These are phyloP conservation scores for Hapalemur alaotrensis DNA, from an alignment of 2,797 vertebrate genomes.

Conservation along the genomic window DNA sequence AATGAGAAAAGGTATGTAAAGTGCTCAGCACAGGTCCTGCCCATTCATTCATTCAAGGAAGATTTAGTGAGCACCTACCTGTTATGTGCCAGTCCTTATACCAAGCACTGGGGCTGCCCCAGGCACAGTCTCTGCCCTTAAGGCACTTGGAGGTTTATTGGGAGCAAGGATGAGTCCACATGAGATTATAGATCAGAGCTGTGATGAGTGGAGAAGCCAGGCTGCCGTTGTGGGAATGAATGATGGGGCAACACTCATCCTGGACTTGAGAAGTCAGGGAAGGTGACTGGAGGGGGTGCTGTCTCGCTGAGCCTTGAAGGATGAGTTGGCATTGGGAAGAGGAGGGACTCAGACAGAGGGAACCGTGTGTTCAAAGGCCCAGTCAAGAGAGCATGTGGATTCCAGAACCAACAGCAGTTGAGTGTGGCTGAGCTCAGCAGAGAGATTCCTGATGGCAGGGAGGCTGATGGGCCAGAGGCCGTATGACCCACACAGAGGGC, in stretches of 20 bases:
- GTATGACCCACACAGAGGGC: neutral
- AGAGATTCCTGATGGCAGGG: neutral
- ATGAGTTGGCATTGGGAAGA: neutral
- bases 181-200: neutral
- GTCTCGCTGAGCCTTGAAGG: neutral
- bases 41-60: neutral
- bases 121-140: neutral
- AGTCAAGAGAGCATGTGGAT: neutral
- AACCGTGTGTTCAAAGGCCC: neutral
- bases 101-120: neutral
- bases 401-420: neutral
- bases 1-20: neutral
- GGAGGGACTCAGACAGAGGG: neutral
- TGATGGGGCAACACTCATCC: neutral
- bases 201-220: neutral
- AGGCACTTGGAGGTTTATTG: neutral
- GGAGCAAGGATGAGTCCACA: neutral
- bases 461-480: neutral
- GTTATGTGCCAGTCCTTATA: neutral
- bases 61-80: neutral
- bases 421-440: neutral
- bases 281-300: neutral
- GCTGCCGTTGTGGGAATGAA: neutral
- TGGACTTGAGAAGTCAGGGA: neutral
- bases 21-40: neutral